Percentiles rank a stretch among this genome's conserved stretches.
phyloP scores from a whole-genome alignment of 2,888 invertebrate genomes.

The Scaeva pyrastri region DNA sequence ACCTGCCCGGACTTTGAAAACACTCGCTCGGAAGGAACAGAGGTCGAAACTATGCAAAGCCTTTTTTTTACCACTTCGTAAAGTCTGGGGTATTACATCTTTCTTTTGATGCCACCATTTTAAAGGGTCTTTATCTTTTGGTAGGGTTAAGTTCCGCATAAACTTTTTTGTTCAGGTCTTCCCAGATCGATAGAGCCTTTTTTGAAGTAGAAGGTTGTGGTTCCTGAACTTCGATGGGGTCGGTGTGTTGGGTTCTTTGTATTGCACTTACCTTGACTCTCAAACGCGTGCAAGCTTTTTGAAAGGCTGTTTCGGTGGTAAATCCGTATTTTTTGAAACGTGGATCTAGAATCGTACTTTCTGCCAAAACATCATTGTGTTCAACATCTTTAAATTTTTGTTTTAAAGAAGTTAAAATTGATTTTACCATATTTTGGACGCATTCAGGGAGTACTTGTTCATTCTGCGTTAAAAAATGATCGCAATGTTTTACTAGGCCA shows the following conservation, averaged over 20 bases:
- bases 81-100: neutral
- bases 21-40: constrained; percentile 21
- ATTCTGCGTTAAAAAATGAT: neutral
- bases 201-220: constrained; percentile 4
- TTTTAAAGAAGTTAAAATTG: constrained; percentile 3
- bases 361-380: neutral
- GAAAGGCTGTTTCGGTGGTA: neutral
- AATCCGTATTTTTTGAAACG: constrained; percentile 14
- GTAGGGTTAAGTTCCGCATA: neutral
- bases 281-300: neutral
- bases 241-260: neutral
- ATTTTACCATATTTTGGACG: neutral
- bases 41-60: constrained; percentile 15
- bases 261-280: neutral
- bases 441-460: neutral
- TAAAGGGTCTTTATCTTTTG: constrained; percentile 1
- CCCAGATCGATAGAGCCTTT: constrained; percentile 18
- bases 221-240: neutral
- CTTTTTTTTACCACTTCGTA: constrained; percentile 30
- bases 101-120: constrained; percentile 26
- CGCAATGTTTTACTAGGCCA: neutral
- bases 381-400: constrained; percentile 15
- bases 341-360: neutral
- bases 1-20: constrained; percentile 30
- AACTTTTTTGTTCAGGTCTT: constrained; percentile 5